Evolutionary conservation across 2,113 vertebrate species (phyloP), one percentile per base, ranked within the genome.

Genomic region (Brachirus orientalis): DNA sequence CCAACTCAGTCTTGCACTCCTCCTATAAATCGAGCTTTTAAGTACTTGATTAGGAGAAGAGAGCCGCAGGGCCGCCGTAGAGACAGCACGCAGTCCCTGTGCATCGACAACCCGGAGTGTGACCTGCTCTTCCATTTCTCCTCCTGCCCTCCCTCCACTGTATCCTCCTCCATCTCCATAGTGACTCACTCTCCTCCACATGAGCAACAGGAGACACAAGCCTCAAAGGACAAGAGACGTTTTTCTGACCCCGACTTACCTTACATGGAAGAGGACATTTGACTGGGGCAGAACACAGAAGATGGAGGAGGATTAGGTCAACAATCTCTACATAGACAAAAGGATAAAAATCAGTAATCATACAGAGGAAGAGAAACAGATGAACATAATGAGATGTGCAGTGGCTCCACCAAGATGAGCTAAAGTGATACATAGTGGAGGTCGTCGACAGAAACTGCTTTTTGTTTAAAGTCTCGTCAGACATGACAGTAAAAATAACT

Each of bases 41-140:
- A 43, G 1, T 41, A 18, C 53, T 20, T 9, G 0, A 51, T 94
- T 66, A 86, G 76, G 73, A 85, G 85, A 41, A 90, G 92, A 33
- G 95, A 95, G 67, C 91, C 91, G 8, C 94, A 94, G 0, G 93
- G 92, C 0, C 92, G 94, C 60, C 86, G 94, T 46, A 93, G 92
- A n/a, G 96, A 95, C 91, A 90, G 92, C 87, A 93, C 95, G 44
- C 95, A 94, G 60, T 98, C 96, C 0, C 82, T 96, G 10, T 96
- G 95, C 79, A 43, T 96, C 7, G 77, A 88, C 57, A 17, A 84
- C 0, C 83, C 92, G 0, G 89, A 93, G 33, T 52, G 81, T 0
- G 88, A 89, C 10, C 48, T 82, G 18, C 6, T 64, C 62, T 12
- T 86, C 53, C 65, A 48, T 38, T 86, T 86, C 10, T 80, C 87